Evolutionary conservation across 2,888 invertebrate genomes (phyloP), one percentile per base, ranked within the genome.

Genomic region (Galerucella pusilla): DNA sequence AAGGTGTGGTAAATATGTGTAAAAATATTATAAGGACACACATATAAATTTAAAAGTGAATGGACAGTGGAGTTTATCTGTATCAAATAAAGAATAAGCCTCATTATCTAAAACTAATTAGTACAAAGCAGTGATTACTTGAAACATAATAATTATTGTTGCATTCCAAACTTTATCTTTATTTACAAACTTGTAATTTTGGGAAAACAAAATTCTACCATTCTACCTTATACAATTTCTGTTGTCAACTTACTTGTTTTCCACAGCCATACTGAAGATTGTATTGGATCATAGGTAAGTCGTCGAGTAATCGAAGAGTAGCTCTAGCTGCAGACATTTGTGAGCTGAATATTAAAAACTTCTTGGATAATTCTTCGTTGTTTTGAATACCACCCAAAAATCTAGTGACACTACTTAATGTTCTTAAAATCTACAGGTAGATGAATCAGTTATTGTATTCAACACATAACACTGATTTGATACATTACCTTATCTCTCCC

Each of bases 251-350:
- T 88, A 91, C 91, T 84, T 90, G 86, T 80, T 88, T 87, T 3
- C 95, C 95, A 79, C 93, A 88, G 10, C 94, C 94, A 88, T 95
- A 96, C 77, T 90, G 91, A 63, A 94, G 86, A 60, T 92, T 92
- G 84, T 92, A 92, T 81, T 93, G 90, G 73, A 96, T 89, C 92
- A 94, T 94, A 0, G 96, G 95, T 77, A 96, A 89, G 83, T 96
- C 96, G 88, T 96, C 96, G 81, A 97, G 92, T 54, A 97, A 90
- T 54, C 97, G 90, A 74, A 96, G 88, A 78, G 95, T 93, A 75
- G 94, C 91, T 81, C 97, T 89, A 35, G 94, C 94, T 28, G 90
- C 91, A 59, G 95, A 95, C 84, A 96, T 91, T 79, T 92, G 90
- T 9, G 93, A 93, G 78, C 94, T 93, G 80, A 93, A 90, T 68